phyloP scores from a whole-genome alignment of 2,797 vertebrate genomes.

The Mustela erminea region DNA sequence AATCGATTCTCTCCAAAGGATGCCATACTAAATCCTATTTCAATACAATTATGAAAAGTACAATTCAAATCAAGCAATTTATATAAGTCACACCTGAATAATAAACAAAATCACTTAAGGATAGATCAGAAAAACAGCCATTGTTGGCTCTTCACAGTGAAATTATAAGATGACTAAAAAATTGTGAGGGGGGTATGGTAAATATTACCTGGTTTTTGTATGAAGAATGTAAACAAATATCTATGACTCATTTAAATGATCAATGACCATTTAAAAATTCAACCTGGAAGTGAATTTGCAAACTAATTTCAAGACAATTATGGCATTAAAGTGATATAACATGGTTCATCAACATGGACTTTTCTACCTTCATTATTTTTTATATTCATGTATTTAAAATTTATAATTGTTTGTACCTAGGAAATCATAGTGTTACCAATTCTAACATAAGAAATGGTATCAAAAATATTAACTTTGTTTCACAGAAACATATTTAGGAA shows the following conservation, averaged over 20 bases:
- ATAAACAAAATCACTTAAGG: background rate
- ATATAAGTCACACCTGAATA: background rate
- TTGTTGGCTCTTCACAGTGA: background rate
- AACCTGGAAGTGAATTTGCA: background rate
- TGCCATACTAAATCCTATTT: background rate
- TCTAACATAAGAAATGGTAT: background rate
- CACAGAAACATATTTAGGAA: slow-evolving; percentile 24
- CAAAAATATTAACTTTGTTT: slow-evolving; percentile 43
- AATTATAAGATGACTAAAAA: background rate
- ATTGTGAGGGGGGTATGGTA: background rate
- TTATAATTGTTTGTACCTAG: background rate
- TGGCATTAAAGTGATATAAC: background rate
- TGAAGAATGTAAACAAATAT: background rate
- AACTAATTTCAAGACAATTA: background rate
- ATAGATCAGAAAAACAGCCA: background rate
- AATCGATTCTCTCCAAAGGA: background rate
- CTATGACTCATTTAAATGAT: background rate
- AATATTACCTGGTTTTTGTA: background rate
- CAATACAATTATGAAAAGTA: background rate
- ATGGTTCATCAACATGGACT: background rate
- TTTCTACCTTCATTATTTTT: background rate
- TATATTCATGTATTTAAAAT: slow-evolving; percentile 31
- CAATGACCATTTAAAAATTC: background rate
- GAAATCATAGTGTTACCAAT: background rate
- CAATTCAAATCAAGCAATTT: slow-evolving; percentile 2